Base-by-base conservation (phyloP, 2,797 vertebrate genomes). In the Tokudaia muenninki region DNA sequence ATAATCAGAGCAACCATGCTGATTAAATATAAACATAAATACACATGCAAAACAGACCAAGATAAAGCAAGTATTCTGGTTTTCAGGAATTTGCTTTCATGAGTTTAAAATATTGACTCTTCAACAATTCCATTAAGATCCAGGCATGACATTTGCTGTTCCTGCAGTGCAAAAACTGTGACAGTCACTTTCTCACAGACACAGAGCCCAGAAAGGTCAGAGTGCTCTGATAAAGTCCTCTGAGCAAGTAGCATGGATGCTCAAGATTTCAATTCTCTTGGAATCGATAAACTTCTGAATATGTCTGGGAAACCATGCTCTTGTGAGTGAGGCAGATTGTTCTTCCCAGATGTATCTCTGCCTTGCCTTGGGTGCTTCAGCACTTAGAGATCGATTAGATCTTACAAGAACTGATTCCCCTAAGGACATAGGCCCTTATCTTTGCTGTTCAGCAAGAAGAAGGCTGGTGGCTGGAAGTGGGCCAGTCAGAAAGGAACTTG, bases 221-320 rank as follows among this genome's bases (percentile, higher is more conserved):
- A 50, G 50, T 31, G 34, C 37, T 82, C 57, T 95, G 90, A 96
- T 93, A 96, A 94, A 97, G 87, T 97, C 95, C 80, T 94, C 87
- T 1, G 87, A 98, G 97, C 92, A 98, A 98, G 97, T 50, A 92
- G 78, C 90, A 96, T 2, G 77, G 87, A 44, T 80, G 70, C 96
- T 92, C 97, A 96, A 91, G 95, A 81, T 98, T 98, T 98, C 97
- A 98, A 83, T 94, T 95, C 84, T 94, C 91, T 87, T 90, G 77
- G 86, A 98, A 98, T 97, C 98, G 98, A 98, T 98, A 98, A 97
- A 97, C 70, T 98, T 98, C 90, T 97, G 57, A 95, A 92, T 92
- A 79, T 97, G 90, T 97, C 93, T 92, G 80, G 97, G 97, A 98
- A 97, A 44, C 47, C 92, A 87, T 87, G 78, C 86, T 97, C 93